Evolutionary conservation across 2,113 vertebrate species (phyloP).

Genomic region (Chaenogobius annularis): DNA sequence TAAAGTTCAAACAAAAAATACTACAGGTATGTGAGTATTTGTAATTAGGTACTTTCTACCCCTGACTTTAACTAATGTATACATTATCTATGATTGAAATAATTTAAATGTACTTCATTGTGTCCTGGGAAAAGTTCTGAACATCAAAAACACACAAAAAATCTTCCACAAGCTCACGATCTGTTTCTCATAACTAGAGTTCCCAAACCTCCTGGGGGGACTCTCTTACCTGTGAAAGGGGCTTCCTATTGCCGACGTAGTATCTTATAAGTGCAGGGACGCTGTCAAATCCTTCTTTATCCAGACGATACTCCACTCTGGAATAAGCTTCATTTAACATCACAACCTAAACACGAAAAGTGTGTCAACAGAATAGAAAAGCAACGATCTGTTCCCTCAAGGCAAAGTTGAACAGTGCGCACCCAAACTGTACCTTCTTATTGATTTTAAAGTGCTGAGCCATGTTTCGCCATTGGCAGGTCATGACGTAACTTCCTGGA

Average conservation of each 20-base stretch:
- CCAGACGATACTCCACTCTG: constrained; percentile 90
- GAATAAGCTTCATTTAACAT: constrained; percentile 90
- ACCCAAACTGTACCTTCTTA: constrained; percentile 64
- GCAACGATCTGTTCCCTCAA: background rate
- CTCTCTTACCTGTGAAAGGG: constrained; percentile 81
- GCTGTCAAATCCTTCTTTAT: constrained; percentile 91
- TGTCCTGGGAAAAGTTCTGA: too few relatives aligned
- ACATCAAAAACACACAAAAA: too few relatives aligned
- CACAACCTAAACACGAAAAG: constrained; percentile 69
- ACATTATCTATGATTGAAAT: too few relatives aligned
- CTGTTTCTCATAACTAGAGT: background rate
- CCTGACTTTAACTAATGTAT: too few relatives aligned
- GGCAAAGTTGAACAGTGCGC: background rate
- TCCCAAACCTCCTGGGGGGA: background rate
- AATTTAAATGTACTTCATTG: too few relatives aligned
- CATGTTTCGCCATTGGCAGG: constrained; percentile 91
- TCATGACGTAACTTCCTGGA: constrained; percentile 93
- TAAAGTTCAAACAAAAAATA: too few relatives aligned
- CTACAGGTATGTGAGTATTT: too few relatives aligned
- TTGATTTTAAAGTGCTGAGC: constrained; percentile 98
- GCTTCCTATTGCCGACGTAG: constrained; percentile 92
- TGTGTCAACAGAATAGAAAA: background rate
- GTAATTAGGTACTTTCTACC: too few relatives aligned
- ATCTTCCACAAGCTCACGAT: background rate
- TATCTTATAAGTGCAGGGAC: constrained; percentile 89